A percentile compares a stretch with the other conserved stretches of the same genome.
Evolutionary conservation across 2,888 invertebrate species (phyloP).

Genomic region (Eudemis profundana): DNA sequence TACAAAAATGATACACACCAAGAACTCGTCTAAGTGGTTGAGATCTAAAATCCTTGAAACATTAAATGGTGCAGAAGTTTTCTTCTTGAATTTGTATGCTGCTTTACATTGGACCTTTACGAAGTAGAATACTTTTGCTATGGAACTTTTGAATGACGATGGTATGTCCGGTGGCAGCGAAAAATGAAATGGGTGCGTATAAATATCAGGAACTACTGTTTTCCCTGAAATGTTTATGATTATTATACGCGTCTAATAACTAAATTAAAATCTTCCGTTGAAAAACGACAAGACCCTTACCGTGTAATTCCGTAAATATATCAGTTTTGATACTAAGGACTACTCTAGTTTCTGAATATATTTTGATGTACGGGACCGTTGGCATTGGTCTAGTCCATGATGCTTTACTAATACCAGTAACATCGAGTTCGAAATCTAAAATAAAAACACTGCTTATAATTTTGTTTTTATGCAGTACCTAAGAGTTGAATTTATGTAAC

Average conservation of each 20-base stretch:
- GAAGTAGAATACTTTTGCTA: conserved; percentile 67
- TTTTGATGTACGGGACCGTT: conserved; percentile 71
- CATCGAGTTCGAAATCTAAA: conserved; percentile 69
- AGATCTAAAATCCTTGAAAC: conserved; percentile 68
- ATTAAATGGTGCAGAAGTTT: conserved; percentile 56
- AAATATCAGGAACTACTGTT: conserved; percentile 61
- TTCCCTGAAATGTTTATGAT: conserved; percentile 57
- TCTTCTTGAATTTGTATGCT: conserved; percentile 57
- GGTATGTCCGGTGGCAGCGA: conserved; percentile 69
- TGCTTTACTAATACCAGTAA: conserved; percentile 68
- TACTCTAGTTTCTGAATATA: conserved; percentile 69
- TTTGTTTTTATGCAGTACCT: too few species aligned
- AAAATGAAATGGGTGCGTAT: conserved; percentile 72
- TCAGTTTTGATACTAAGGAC: conserved; percentile 62
- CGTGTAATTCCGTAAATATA: conserved; percentile 61
- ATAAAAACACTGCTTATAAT: conserved; percentile 46
- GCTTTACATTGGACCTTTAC: conserved; percentile 69
- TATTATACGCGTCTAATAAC: not conserved
- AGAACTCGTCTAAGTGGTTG: conserved; percentile 62
- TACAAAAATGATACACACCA: conserved; percentile 53
- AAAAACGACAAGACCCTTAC: conserved; percentile 49
- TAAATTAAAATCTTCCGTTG: not conserved
- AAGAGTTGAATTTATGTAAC: conserved; percentile 4
- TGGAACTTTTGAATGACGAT: conserved; percentile 68
- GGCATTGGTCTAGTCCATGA: conserved; percentile 72